Evolutionary conservation across 1,140 invertebrate species (phyloP), one percentile per base, ranked within the genome.

Genomic region (Cyrtorhinus lividipennis): DNA sequence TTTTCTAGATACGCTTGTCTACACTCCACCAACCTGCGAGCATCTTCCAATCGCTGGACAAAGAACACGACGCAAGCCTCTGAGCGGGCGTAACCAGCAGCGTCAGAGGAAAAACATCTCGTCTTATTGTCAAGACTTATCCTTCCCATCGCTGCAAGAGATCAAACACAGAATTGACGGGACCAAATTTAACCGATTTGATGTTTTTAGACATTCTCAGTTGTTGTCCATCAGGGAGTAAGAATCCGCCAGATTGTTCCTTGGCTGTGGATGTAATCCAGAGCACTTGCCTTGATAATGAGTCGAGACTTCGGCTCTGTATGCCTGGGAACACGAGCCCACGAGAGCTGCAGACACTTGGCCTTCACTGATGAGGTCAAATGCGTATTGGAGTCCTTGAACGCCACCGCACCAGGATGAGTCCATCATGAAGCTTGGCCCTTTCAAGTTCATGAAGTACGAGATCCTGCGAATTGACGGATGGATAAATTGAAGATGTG

Each of bases 341-440:
- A 89, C 82, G 63, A 89, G 76, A 12, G 84, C 85, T n/a, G 80
- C 74, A 66, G 87, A 83, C 70, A 81, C 83, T 63, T 81, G 76
- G 1, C 81, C 83, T 58, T 75, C 75, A 61, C 78, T 73, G 20
- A 89, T 82, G 23, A 81, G 78, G 48, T 76, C 71, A 26, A 82
- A 75, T 15, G 83, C 86, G 65, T 83, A 74, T 66, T 80, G 73
- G 15, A 89, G 68, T 5, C 83, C 82, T 67, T 86, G 73, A 15
- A 86, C 72, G 65, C 83, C 83, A 5, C 83, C 83, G 2, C 82
- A 80, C 75, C 85, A 89, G 13, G 84, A 84, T 24, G 82, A 83
- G 70, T 88, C 85, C 46, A 86, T 78, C 1, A 81, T 75, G 68
- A 79, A 85, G 71, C 83, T 86, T 0, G 86, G 85, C 64, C 85